A percentile compares a stretch with the other conserved stretches of the same genome.
phyloP scores from a whole-genome alignment of 2,888 invertebrate species.

The Callyntrura sp. region DNA sequence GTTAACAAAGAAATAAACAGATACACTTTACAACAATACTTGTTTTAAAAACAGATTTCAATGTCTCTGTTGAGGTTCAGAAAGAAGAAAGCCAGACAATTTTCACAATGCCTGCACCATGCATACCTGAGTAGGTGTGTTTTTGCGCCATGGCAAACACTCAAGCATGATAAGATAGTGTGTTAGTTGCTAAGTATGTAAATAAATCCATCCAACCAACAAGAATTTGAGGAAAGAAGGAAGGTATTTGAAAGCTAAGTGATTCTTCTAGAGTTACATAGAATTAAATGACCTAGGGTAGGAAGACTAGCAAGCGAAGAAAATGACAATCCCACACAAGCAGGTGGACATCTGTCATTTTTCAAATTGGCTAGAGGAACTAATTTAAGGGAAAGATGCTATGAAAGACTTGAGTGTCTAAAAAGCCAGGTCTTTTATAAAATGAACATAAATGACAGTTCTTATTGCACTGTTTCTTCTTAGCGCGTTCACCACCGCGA shows the following conservation, averaged over 20 bases:
- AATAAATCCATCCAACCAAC: constrained; percentile 22
- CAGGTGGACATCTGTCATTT: constrained; percentile 80
- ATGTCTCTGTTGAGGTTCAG: not conserved
- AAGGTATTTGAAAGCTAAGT: not conserved
- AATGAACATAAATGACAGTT: not conserved
- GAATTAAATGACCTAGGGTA: constrained; percentile 65
- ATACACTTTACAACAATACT: constrained; percentile 39
- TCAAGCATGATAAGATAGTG: constrained; percentile 29
- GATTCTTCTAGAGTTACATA: constrained; percentile 7
- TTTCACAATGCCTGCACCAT: not conserved
- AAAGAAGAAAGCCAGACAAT: constrained; percentile 15
- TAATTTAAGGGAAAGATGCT: constrained; percentile 56
- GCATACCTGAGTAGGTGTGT: not conserved
- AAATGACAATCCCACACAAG: constrained; percentile 69
- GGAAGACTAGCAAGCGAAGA: constrained; percentile 78
- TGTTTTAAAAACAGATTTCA: not conserved
- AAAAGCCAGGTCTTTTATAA: constrained; percentile 1
- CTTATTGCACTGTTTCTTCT: not conserved
- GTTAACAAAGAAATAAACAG: constrained; percentile 68
- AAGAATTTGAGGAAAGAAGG: constrained; percentile 6
- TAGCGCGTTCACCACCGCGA: not conserved
- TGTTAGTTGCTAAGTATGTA: not conserved
- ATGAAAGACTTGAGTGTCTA: constrained; percentile 48
- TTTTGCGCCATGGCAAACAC: constrained; percentile 26
- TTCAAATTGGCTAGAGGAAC: constrained; percentile 72